A percentile compares a stretch with the other conserved stretches of the same genome.
Conservation (phyloP, 2,113 vertebrate species). For the Artemisiospiza belli region DNA sequence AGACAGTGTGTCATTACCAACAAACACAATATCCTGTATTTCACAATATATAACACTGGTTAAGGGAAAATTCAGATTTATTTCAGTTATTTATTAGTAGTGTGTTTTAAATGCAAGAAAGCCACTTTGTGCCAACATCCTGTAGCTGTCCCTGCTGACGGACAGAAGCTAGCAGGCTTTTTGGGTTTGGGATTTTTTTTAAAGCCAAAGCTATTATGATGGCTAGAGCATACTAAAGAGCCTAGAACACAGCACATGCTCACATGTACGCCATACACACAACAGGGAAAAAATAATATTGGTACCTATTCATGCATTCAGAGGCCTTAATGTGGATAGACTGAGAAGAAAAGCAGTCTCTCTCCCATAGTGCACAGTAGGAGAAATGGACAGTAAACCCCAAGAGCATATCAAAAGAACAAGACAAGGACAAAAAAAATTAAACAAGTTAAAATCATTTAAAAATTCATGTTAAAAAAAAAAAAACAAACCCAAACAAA, state of each 20-base stretch:
- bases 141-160: background rate
- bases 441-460: slow-evolving; percentile 47
- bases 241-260: slow-evolving; percentile 37
- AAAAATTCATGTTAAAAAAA: background rate
- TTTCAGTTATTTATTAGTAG: slow-evolving; percentile 38
- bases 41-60: background rate
- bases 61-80: background rate
- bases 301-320: slow-evolving; percentile 89
- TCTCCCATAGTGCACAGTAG: slow-evolving; percentile 79
- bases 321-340: slow-evolving; percentile 76
- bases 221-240: slow-evolving; percentile 49
- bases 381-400: slow-evolving; percentile 75
- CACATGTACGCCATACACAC: background rate
- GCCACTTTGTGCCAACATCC: background rate
- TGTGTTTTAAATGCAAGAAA: background rate
- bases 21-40: background rate
- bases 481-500: background rate
- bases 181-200: background rate
- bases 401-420: slow-evolving; percentile 70
- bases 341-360: slow-evolving; percentile 74
- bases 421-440: slow-evolving; percentile 79
- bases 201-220: slow-evolving; percentile 37
- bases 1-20: background rate
- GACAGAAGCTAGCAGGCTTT: background rate
- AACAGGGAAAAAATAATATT: slow-evolving; percentile 66